Conservation (phyloP, 2,113 vertebrate species). For the Corvus moneduloides region DNA sequence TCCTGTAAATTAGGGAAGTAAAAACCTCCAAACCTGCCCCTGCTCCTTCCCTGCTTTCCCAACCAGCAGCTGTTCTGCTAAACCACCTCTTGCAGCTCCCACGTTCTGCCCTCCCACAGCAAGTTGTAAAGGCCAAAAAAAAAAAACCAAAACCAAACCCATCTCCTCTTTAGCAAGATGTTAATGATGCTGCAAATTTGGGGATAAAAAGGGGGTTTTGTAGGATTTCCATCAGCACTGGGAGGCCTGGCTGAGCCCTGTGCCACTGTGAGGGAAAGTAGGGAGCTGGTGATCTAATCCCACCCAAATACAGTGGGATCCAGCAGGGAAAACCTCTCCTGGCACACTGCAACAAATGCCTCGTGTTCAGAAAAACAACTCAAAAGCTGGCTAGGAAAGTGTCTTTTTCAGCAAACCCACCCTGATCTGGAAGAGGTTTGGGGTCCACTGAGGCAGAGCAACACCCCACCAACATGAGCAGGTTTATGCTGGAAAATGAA, state of each 20-base stretch:
- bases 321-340: not conserved
- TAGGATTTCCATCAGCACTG: not conserved
- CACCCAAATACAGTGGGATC: rapidly evolving
- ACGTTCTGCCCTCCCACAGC: not conserved
- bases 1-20: not conserved
- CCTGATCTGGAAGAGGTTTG: not conserved
- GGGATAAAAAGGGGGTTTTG: not conserved
- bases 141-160: not conserved
- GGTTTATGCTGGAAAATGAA: not conserved
- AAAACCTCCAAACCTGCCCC: not conserved
- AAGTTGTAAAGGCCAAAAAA: not conserved
- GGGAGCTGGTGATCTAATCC: not conserved
- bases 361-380: not conserved
- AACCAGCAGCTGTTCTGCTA: not conserved
- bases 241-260: not conserved
- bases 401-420: not conserved
- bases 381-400: not conserved
- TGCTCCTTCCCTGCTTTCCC: not conserved
- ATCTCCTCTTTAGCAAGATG: not conserved
- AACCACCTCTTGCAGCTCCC: not conserved
- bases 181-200: not conserved
- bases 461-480: not conserved
- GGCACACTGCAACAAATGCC: not conserved
- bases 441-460: not conserved
- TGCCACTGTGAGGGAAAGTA: not conserved